Conservation (phyloP, 1,140 invertebrate genomes). For the Eriosoma lanigerum region DNA sequence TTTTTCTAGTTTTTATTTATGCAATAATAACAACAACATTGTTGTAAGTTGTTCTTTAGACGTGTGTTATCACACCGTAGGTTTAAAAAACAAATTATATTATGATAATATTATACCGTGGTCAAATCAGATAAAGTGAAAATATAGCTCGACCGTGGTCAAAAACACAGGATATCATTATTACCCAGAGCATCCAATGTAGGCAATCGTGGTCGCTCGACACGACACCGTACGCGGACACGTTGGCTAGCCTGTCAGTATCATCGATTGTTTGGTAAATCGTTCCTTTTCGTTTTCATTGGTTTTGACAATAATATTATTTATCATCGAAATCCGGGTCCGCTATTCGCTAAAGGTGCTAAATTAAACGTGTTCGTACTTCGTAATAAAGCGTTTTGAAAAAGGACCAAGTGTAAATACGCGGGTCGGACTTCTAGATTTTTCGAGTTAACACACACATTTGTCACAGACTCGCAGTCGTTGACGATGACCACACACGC, state of each 20-base stretch:
- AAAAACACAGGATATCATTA: neutral
- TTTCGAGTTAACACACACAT: neutral
- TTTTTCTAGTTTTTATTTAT: neutral
- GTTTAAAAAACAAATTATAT: too few relatives aligned
- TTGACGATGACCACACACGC: slow-evolving; percentile 53
- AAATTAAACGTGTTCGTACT: too few relatives aligned
- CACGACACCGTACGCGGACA: neutral
- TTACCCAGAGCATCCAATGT: too few relatives aligned
- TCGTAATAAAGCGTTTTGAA: too few relatives aligned
- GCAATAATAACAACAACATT: too few relatives aligned
- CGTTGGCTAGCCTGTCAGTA: neutral
- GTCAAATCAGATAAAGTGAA: neutral
- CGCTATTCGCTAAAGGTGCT: neutral
- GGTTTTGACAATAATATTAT: neutral
- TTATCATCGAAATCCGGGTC: neutral
- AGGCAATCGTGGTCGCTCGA: neutral
- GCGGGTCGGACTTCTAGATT: neutral
- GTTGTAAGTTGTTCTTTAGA: too few relatives aligned
- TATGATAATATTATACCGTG: too few relatives aligned
- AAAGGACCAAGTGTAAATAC: neutral
- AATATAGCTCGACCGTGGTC: neutral
- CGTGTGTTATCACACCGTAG: too few relatives aligned
- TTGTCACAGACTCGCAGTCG: neutral
- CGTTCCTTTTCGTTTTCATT: neutral
- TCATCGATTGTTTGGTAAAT: slow-evolving; percentile 22